Base-by-base conservation (phyloP, 2,797 vertebrate species). In the Siniperca obscura region DNA sequence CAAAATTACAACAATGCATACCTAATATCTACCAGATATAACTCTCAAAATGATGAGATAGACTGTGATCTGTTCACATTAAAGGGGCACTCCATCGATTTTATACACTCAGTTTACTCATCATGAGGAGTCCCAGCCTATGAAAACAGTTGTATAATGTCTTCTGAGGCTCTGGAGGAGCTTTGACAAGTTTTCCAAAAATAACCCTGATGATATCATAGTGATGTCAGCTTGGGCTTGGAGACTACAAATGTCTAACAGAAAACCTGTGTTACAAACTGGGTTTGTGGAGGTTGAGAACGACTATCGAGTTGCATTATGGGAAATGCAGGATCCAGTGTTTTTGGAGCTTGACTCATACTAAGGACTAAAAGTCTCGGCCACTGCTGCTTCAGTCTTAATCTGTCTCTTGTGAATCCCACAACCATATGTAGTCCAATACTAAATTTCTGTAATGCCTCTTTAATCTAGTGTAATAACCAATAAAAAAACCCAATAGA, bases 381-480 rank as follows among this genome's bases (percentile, higher is more conserved):
- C 6, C 56, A n/a, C 19, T 42, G 66, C 27, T 44, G 67, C 25
- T 10, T 42, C 30, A 4, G 14, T 53, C 21, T 44, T 12, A 56
- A 70, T 70, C 13, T 60, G 19, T 61, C 25, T 9, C 30, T n/a
- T 40, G 19, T 52, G 62, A 80, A 13, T 69, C 38, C 4, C 25
- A 36, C 7, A 25, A 17, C 44, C 46, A n/a, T 55, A 53, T 64
- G 27, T 42, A 9, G 44, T 69, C 46, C 50, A 16, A 1, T 22
- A 40, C 9, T 40, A 22, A 42, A 59, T 5, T 42, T 6, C 34
- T n/a, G 12, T 22, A 25, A 8, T 46, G 16, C 12, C 9, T 13
- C 53, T 68, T 78, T 62, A 5, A 75, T 44, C n/a, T 34, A 21
- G 42, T 68, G 22, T 44, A 34, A 42, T 40, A 16, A 71, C n/a